Base-by-base conservation (phyloP, 2,888 invertebrate genomes). In the Nymphalis c-album region DNA sequence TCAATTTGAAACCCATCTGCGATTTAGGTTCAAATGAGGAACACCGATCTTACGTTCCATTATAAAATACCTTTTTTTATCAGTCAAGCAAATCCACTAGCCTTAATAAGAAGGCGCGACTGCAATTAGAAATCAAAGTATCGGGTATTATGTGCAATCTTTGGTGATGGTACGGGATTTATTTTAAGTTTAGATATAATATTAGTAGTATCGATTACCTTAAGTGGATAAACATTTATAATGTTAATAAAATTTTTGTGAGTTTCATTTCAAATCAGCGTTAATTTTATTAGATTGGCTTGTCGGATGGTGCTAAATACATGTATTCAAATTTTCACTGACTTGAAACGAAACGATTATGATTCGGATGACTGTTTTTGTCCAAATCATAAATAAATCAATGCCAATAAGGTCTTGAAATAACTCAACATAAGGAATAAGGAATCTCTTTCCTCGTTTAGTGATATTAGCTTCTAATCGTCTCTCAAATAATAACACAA, bases 131-230 rank as follows among this genome's bases (percentile, higher is more conserved):
- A 92, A 93, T 91, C 93, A 93, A 93, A 93, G 93, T 94, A 94
- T 95, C 95, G 95, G 95, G 95, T 95, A 95, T 94, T 94, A 95
- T 95, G 95, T 96, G 95, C 95, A 96, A 95, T 96, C 95, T 91
- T 93, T 94, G 94, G 95, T 95, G 94, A 94, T 93, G 95, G 94
- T 93, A 90, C 90, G 91, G 92, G 93, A 87, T 84, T 89, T 90
- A 75, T 76, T 73, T 57, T 91, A 91, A 89, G 88, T 77, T 75
- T 85, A 85, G 77, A 55, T 72, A 48, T 72, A 86, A 69, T 64
- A 63, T 67, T 64, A 64, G 63, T 69, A 60, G 58, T 71, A 80
- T 73, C 74, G 73, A 76, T 78, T 85, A 86, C 80, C 48, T 76
- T 76, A 84, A 85, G 79, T 74, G 73, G 71, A 69, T 76, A 75